These are phyloP conservation scores for Anthophora plumipes DNA, from an alignment of 2,888 invertebrate genomes.

Conservation along the genomic window DNA sequence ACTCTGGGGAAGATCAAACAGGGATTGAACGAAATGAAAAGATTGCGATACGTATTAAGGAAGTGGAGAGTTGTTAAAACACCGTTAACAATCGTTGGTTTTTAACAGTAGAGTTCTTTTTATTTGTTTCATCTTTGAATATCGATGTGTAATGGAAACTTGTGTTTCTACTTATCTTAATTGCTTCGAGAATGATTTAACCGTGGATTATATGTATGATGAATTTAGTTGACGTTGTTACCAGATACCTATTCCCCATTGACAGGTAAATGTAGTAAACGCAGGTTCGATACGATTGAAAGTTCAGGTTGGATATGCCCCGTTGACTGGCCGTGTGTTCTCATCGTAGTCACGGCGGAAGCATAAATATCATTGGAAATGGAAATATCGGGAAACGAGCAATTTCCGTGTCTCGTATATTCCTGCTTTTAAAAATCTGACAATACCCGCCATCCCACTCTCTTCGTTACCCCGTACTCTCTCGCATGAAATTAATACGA, in stretches of 20 bases:
- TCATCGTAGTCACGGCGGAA: slow-evolving; percentile 7
- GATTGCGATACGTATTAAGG: slow-evolving; percentile 22
- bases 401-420: slow-evolving; percentile 47
- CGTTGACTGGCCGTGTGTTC: background rate
- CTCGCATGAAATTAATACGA: slow-evolving; percentile 31
- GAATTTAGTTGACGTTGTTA: no score
- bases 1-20: slow-evolving; percentile 2
- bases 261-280: no score
- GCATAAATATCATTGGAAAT: slow-evolving; percentile 39
- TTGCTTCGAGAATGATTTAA: slow-evolving; percentile 9
- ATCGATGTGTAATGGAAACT: background rate
- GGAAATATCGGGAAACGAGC: slow-evolving; percentile 29
- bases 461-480: no score
- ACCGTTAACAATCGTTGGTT: background rate
- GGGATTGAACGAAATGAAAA: slow-evolving; percentile 38
- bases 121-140: no score
- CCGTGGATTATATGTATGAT: no score
- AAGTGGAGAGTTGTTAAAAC: slow-evolving; percentile 31
- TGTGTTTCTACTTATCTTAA: slow-evolving; percentile 9
- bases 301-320: background rate
- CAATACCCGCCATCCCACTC: background rate
- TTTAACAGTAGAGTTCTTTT: no score
- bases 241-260: no score
- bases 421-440: slow-evolving; percentile 29
- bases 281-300: background rate